Conservation (phyloP, 1,140 invertebrate species). For the Macrobrachium nipponense region DNA sequence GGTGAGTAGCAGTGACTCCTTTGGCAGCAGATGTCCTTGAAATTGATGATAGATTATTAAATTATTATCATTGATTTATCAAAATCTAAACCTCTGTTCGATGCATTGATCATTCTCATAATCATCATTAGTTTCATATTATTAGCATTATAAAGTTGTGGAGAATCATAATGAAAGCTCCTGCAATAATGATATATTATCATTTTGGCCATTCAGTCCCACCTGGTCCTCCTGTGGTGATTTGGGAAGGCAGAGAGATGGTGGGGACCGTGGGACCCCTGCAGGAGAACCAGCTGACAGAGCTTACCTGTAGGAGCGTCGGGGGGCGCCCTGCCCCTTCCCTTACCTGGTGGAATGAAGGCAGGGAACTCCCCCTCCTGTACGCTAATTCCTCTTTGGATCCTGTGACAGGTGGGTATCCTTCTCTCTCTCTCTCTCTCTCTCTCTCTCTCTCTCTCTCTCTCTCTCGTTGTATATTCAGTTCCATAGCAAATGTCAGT, state of each 20-base stretch:
- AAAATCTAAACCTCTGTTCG: too few relatives aligned
- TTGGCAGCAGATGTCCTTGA: too few relatives aligned
- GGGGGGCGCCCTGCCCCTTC: slow-evolving; percentile 68
- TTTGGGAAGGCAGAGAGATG: slow-evolving; percentile 66
- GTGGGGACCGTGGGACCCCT: slow-evolving; percentile 67
- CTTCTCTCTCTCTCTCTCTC: slow-evolving; percentile 3
- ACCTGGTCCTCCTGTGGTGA: slow-evolving; percentile 68
- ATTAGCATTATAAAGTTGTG: too few relatives aligned
- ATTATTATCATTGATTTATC: too few relatives aligned
- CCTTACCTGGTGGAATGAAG: slow-evolving; percentile 76
- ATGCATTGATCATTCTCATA: too few relatives aligned
- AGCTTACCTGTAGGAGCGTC: slow-evolving; percentile 68
- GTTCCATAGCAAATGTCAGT: background rate
- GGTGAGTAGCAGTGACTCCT: too few relatives aligned
- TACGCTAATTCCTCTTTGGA: slow-evolving; percentile 27
- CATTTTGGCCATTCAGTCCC: slow-evolving; percentile 51
- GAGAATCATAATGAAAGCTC: too few relatives aligned
- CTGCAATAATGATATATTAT: too few relatives aligned
- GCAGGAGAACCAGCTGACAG: slow-evolving; percentile 64
- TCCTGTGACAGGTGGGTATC: slow-evolving; percentile 31
- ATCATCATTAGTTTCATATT: too few relatives aligned
- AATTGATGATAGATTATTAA: too few relatives aligned
- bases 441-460: slow-evolving; percentile 12
- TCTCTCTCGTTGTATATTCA: slow-evolving; percentile 12
- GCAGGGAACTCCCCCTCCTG: slow-evolving; percentile 74